Percentiles rank a stretch among this genome's conserved stretches.
phyloP scores from a whole-genome alignment of 2,888 invertebrate species.

The Acanthosepion lycidas region DNA sequence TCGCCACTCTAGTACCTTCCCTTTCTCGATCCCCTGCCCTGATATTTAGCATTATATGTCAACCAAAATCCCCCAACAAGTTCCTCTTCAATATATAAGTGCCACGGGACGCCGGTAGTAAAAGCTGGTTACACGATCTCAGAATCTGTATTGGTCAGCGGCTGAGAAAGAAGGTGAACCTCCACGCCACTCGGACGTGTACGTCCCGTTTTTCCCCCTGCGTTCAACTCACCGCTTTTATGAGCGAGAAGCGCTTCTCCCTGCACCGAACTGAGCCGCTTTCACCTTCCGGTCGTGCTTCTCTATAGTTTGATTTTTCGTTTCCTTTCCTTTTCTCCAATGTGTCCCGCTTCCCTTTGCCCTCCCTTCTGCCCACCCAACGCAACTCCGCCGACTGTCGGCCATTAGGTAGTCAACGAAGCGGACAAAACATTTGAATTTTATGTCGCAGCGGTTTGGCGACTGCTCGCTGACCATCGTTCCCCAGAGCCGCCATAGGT shows the following conservation, averaged over 20 bases:
- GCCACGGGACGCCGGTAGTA: too few species aligned
- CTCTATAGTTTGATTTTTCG: background rate
- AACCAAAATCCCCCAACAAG: too few species aligned
- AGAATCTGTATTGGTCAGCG: too few species aligned
- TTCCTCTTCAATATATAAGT: too few species aligned
- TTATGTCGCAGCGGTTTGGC: constrained; percentile 33
- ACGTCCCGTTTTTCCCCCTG: background rate
- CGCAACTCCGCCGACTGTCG: background rate
- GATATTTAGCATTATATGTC: too few species aligned
- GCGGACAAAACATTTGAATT: constrained; percentile 33
- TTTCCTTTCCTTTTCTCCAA: background rate
- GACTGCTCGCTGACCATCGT: background rate
- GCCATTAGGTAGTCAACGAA: background rate
- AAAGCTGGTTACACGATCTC: too few species aligned
- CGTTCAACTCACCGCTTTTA: background rate
- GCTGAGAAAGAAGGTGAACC: too few species aligned
- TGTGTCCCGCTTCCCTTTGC: background rate
- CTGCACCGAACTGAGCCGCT: background rate
- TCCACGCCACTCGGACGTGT: too few species aligned
- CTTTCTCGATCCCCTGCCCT: too few species aligned
- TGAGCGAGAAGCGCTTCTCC: too few species aligned
- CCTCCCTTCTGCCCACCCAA: background rate
- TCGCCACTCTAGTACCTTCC: too few species aligned
- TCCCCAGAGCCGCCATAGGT: background rate
- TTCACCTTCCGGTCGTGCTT: background rate